A percentile compares a stretch with the other conserved stretches of the same genome.
Conservation (phyloP, 2,888 invertebrate genomes). For the Byasa hedistus region DNA sequence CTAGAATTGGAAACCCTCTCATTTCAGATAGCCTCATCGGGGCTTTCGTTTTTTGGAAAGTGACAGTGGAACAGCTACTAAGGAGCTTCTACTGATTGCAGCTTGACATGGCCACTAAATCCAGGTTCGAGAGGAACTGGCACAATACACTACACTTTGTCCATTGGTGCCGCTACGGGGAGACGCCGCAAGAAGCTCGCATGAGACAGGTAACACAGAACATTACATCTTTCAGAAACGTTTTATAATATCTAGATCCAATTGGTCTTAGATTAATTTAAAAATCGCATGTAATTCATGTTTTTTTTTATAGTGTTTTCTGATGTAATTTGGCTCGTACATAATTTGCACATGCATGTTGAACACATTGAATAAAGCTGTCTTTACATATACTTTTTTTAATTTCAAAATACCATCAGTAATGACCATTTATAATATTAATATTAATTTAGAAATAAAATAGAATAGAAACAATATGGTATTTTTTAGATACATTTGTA, state of each 20-base stretch:
- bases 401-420: background rate
- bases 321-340: conserved; percentile 50
- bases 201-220: conserved; percentile 81
- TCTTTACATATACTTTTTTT: conserved; percentile 46
- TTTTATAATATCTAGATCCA: conserved; percentile 40
- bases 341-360: conserved; percentile 44
- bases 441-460: background rate
- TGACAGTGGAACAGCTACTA: conserved; percentile 72
- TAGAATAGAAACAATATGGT: no score
- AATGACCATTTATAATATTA: background rate
- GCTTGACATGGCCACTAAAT: conserved; percentile 79
- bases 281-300: conserved; percentile 29
- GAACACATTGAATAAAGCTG: conserved; percentile 41
- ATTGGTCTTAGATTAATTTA: background rate
- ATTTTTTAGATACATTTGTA: no score
- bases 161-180: conserved; percentile 86
- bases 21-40: conserved; percentile 75
- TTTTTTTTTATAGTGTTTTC: conserved; percentile 40
- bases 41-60: conserved; percentile 71
- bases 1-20: conserved; percentile 79
- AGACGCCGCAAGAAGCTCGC: conserved; percentile 83
- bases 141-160: conserved; percentile 84
- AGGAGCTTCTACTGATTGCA: conserved; percentile 80
- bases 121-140: conserved; percentile 82
- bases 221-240: background rate